Evolutionary conservation across 1,140 invertebrate genomes (phyloP), one percentile per base, ranked within the genome.

Genomic region (Panagrolaimus sp.): DNA sequence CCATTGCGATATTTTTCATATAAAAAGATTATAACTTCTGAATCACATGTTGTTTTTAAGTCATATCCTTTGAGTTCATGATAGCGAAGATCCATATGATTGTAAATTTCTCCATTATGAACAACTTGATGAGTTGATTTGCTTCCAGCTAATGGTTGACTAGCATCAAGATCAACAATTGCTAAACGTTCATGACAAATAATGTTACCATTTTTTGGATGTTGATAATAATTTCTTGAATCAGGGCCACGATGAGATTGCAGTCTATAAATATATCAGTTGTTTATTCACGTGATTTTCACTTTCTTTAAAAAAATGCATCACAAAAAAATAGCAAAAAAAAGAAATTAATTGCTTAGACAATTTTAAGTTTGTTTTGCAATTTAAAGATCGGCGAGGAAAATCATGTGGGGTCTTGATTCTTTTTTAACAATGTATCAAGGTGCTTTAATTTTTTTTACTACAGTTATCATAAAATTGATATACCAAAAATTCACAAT

Each of bases 31-130:
- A 79, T 72, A n/a, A 79, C 69, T 71, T 74, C 51, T 38, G 63
- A 79, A 45, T 80, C 78, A 61, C 79, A 80, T 38, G 43, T 48
- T 11, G 77, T 79, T n/a, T 63, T 67, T 45, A 79, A 51, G 0
- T 64, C 16, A 31, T 66, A 71, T n/a, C 71, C 61, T 38, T 46
- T 65, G 11, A 81, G 70, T 31, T 74, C 73, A 14, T 63, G 73
- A 23, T 79, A 64, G 11, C 75, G 65, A 11, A 82, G 68, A 9
- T 11, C 20, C 25, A 67, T 51, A 63, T 78, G 72, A 67, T 82
- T 82, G 79, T 82, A 82, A 63, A 82, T 82, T 48, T 82, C 80
- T 51, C 80, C 80, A 63, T 82, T 82, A 78, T 83, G 81, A 11
- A 82, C 72, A 8, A 81, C 79, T 70, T 82, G 81, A 38, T 74